These are phyloP conservation scores for Passerculus sandwichensis DNA, from an alignment of 2,797 vertebrate genomes.

Conservation along the genomic window DNA sequence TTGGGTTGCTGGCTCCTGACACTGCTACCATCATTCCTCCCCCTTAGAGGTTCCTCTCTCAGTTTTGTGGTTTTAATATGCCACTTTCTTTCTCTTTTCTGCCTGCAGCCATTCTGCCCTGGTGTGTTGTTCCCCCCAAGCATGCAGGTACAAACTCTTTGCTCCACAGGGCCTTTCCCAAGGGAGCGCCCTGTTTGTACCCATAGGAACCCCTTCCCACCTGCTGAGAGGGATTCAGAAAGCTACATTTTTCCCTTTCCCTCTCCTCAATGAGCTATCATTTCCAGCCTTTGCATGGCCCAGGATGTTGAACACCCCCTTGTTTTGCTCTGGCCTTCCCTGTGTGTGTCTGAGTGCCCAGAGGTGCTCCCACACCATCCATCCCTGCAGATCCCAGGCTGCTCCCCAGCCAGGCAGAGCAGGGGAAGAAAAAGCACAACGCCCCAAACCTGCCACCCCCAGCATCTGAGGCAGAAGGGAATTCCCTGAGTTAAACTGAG, in stretches of 20 bases:
- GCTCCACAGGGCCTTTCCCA: background rate
- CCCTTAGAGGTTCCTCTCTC: background rate
- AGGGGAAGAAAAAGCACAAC: background rate
- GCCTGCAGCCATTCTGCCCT: background rate
- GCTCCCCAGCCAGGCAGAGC: background rate
- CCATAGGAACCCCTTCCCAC: background rate
- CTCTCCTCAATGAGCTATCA: background rate
- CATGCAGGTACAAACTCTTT: background rate
- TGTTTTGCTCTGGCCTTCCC: background rate
- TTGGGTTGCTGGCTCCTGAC: accelerated
- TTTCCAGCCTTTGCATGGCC: background rate
- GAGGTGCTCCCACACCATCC: background rate
- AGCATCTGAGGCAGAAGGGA: background rate
- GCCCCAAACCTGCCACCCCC: accelerated
- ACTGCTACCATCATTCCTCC: accelerated
- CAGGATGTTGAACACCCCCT: background rate
- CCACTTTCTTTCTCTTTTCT: background rate
- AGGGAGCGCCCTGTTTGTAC: background rate
- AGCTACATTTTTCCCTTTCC: background rate
- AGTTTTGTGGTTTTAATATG: background rate
- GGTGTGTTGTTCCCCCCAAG: accelerated
- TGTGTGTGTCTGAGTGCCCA: background rate
- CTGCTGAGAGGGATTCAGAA: no score
- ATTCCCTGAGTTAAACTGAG: background rate
- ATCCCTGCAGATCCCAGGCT: accelerated